Evolutionary conservation across 2,113 vertebrate genomes (phyloP).

Genomic region (Strix aluco): DNA sequence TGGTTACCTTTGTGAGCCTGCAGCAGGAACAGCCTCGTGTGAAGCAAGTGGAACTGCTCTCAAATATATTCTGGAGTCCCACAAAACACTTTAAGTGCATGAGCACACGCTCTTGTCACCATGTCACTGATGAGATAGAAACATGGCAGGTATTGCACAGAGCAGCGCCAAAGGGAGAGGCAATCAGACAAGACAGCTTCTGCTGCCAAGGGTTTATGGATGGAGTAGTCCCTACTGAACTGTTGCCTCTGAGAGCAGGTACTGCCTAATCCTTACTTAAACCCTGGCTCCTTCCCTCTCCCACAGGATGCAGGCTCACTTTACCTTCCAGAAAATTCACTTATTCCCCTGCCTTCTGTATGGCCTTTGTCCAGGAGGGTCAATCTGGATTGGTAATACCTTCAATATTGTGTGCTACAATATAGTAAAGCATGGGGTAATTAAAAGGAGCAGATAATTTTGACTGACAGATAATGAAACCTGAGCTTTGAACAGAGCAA

Average conservation of each 20-base stretch:
- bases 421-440: not conserved
- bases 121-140: not conserved
- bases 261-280: not conserved
- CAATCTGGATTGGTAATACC: not conserved
- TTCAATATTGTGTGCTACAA: not conserved
- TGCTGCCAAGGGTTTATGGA: not conserved
- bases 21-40: not conserved
- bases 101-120: not conserved
- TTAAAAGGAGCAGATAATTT: not conserved
- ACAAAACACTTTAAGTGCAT: rapidly evolving
- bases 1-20: not conserved
- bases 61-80: not conserved
- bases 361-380: not conserved
- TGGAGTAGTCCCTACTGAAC: not conserved
- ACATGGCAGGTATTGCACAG: not conserved
- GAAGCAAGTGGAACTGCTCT: not conserved
- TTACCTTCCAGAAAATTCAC: not conserved
- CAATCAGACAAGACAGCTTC: not conserved
- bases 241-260: not conserved
- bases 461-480: not conserved
- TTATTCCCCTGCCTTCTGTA: not conserved
- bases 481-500: not conserved
- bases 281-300: not conserved
- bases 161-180: not conserved
- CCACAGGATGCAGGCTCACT: not conserved